A percentile compares a stretch with the other conserved stretches of the same genome.
Conservation (phyloP, 2,113 vertebrate genomes). For the Campylomormyrus tamandua region DNA sequence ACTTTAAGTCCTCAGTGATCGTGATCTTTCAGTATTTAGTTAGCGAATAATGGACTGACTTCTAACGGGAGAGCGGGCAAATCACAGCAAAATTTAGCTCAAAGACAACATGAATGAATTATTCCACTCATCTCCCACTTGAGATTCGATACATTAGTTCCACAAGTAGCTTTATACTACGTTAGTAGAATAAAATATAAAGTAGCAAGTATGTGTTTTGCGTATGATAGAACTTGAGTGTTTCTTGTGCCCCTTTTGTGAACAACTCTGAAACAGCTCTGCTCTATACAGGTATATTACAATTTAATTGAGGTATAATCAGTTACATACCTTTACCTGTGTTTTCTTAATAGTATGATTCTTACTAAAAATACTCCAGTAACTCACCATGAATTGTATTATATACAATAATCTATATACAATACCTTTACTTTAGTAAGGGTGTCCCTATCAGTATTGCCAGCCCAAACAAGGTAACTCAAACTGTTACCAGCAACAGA, state of each 20-base stretch:
- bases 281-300: neutral
- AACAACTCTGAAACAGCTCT: neutral
- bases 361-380: neutral
- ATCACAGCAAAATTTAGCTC: neutral
- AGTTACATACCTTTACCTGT: neutral
- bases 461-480: neutral
- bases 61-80: neutral
- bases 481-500: neutral
- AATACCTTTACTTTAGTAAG: neutral
- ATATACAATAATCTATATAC: neutral
- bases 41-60: conserved; percentile 16
- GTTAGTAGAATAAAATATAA: neutral
- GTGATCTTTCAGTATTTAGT: conserved; percentile 22
- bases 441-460: neutral
- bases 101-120: neutral
- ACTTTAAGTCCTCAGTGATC: conserved; percentile 22
- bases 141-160: neutral
- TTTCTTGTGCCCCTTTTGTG: neutral
- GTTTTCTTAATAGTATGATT: neutral
- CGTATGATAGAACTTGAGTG: neutral
- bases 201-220: neutral
- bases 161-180: neutral
- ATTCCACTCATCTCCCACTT: neutral
- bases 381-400: neutral
- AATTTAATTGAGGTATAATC: neutral